These are phyloP conservation scores for Globicephala melas DNA, from an alignment of 2,113 vertebrate species.

Conservation along the genomic window DNA sequence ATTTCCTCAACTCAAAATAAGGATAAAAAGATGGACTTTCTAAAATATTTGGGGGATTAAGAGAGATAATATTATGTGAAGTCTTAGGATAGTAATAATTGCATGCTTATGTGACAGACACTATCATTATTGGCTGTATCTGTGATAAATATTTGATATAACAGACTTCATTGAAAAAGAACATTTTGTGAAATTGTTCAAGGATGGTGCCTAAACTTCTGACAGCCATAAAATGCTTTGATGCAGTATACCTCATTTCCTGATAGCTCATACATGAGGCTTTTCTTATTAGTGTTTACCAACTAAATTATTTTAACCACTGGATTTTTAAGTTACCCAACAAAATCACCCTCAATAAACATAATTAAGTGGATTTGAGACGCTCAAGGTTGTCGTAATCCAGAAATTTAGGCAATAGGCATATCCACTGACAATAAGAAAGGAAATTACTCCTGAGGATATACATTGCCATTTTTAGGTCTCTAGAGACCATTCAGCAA, in stretches of 20 bases:
- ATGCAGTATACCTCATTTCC: neutral
- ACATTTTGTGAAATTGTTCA: neutral
- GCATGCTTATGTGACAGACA: no score
- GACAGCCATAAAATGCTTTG: neutral
- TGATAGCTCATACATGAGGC: neutral
- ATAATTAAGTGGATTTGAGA: conserved; percentile 7
- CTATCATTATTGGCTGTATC: neutral
- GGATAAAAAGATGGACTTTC: neutral
- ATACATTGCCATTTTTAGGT: neutral
- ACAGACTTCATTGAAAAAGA: neutral
- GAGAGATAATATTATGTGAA: neutral
- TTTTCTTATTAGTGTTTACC: conserved; percentile 2
- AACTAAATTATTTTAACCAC: neutral
- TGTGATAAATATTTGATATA: neutral
- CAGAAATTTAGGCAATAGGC: neutral
- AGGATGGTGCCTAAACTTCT: neutral
- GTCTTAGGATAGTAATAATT: neutral
- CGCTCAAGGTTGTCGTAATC: neutral
- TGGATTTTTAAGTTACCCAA: conserved; percentile 40
- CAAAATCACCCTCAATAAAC: neutral
- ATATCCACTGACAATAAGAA: neutral
- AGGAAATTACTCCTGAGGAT: neutral
- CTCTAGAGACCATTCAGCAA: neutral
- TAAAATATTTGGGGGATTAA: neutral
- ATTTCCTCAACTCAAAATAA: neutral